phyloP scores from a whole-genome alignment of 2,113 vertebrate genomes.

The Epinephelus fuscoguttatus region DNA sequence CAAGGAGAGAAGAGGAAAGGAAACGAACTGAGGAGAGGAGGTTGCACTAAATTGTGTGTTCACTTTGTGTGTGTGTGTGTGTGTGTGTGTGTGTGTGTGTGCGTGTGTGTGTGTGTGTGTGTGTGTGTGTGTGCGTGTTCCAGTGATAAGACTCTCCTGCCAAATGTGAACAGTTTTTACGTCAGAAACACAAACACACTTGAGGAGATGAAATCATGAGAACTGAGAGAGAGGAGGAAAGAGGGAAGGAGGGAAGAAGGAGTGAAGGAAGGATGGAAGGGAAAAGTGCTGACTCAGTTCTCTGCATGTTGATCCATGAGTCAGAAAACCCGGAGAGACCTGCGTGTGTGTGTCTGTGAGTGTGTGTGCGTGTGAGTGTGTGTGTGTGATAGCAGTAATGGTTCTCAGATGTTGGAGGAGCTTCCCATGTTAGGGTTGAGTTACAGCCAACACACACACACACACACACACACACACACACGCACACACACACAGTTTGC shows the following conservation, averaged over 20 bases:
- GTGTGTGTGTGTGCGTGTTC: not conserved
- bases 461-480: slow-evolving; percentile 26
- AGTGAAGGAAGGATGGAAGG: slow-evolving; percentile 26
- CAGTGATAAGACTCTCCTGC: slow-evolving; percentile 41
- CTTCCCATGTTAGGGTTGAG: slow-evolving; percentile 65
- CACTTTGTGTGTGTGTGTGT: not conserved
- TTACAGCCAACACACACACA: slow-evolving; percentile 51
- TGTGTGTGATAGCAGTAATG: slow-evolving; percentile 66
- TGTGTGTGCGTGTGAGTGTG: slow-evolving; percentile 29
- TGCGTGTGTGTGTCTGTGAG: slow-evolving; percentile 21
- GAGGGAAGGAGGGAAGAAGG: not conserved
- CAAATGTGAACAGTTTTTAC: slow-evolving; percentile 27
- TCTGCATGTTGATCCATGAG: slow-evolving; percentile 72
- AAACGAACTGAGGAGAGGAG: not conserved
- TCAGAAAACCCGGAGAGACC: slow-evolving; percentile 67
- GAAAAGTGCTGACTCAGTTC: slow-evolving; percentile 70
- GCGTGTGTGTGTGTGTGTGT: too few species aligned
- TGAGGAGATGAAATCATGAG: slow-evolving; percentile 47
- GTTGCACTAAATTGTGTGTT: slow-evolving; percentile 8
- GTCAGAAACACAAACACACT: slow-evolving; percentile 40
- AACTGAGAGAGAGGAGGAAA: not conserved
- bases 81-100: not conserved
- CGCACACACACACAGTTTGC: slow-evolving; percentile 46
- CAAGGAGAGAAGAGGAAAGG: not conserved
- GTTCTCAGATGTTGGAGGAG: slow-evolving; percentile 74